Base-by-base conservation (phyloP, 2,888 invertebrate species). In the Torymus tubicola region DNA sequence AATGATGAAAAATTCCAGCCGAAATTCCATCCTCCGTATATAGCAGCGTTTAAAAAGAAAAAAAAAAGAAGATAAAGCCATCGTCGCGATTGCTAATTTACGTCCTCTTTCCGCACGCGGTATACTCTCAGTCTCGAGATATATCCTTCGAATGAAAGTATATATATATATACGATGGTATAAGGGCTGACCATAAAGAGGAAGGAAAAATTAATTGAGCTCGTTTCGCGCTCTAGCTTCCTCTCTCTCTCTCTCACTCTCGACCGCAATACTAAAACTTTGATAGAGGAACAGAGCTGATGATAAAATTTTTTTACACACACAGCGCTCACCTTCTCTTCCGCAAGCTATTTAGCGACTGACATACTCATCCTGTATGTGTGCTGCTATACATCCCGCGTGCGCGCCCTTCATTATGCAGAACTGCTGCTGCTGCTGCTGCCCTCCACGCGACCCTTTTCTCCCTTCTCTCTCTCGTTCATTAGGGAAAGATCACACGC, bases 221-320 rank as follows among this genome's bases (percentile, higher is more conserved):
- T 52, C 57, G 57, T 63, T 69, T 13, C 18, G 31, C 3, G 4
- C 31, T n/a, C n/a, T n/a, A n/a, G n/a, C n/a, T n/a, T n/a, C n/a
- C n/a, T n/a, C n/a, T n/a, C n/a, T n/a, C n/a, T n/a, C n/a, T n/a
- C n/a, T n/a, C n/a, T n/a, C n/a, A 8, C 31, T n/a, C 13, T 55
- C 18, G 55, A 60, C 52, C 69, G 69, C 69, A 24, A 42, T 10
- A 50, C 42, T 76, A 76, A 76, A 69, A 63, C 24, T 69, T 69
- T 69, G 63, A 76, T 76, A 63, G 18, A 31, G 31, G 31, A 31
- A 24, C 2, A 31, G n/a, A 69, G 61, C 11, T 57, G 76, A 76
- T 76, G 21, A 55, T 76, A 76, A 76, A 76, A 76, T 57, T 63
- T 76, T 76, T 76, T 69, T n/a, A 57, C 31, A 31, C 31, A 3